Evolutionary conservation across 1,140 invertebrate genomes (phyloP).

Genomic region (Zaprionus davidi): DNA sequence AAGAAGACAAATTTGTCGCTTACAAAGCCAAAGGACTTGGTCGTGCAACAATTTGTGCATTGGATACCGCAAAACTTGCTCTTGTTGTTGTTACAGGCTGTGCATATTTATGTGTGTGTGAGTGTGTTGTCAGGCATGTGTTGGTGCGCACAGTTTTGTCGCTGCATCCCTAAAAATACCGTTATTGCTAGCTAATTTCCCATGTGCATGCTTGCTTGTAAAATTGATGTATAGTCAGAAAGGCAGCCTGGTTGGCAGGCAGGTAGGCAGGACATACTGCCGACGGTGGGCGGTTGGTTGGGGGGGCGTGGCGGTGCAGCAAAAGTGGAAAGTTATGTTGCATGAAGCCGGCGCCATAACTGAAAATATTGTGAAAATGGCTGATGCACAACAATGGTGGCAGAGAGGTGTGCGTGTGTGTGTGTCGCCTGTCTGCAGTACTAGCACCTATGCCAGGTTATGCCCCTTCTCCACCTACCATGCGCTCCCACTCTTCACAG

Average conservation of each 20-base stretch:
- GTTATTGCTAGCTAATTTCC: slow-evolving; percentile 78
- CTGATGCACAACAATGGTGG: slow-evolving; percentile 63
- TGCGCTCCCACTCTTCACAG: neutral
- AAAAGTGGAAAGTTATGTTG: slow-evolving; percentile 61
- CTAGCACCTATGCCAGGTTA: neutral
- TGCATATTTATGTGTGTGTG: neutral
- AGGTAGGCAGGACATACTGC: slow-evolving; percentile 4
- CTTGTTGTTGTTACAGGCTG: slow-evolving; percentile 10
- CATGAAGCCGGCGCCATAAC: slow-evolving; percentile 42
- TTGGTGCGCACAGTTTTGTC: slow-evolving; percentile 55
- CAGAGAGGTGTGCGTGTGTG: slow-evolving; percentile 25
- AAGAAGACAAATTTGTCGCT: slow-evolving; percentile 23
- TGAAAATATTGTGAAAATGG: slow-evolving; percentile 73
- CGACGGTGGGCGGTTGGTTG: neutral
- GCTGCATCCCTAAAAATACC: slow-evolving; percentile 63
- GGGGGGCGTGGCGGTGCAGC: neutral
- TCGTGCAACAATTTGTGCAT: slow-evolving; percentile 49
- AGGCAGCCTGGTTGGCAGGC: slow-evolving; percentile 23
- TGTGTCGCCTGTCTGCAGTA: slow-evolving; percentile 6
- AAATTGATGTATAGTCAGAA: slow-evolving; percentile 71
- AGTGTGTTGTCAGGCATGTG: slow-evolving; percentile 33
- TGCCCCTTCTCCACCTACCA: neutral
- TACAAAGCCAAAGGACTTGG: slow-evolving; percentile 41
- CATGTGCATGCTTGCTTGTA: slow-evolving; percentile 80
- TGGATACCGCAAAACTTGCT: slow-evolving; percentile 22